These are phyloP conservation scores for Slavum lentiscoides DNA, from an alignment of 2,888 invertebrate genomes.

Conservation along the genomic window DNA sequence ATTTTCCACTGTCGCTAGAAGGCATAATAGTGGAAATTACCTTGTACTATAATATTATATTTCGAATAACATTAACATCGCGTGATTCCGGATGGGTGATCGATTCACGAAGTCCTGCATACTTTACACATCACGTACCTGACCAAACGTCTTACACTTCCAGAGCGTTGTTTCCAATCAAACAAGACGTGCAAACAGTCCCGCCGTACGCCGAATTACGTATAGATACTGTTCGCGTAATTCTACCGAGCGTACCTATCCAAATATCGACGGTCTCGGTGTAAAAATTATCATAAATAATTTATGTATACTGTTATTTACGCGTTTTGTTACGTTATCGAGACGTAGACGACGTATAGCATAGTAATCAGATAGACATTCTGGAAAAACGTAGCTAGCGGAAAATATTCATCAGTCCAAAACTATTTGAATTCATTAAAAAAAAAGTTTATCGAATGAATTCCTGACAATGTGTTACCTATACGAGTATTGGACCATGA, in stretches of 20 bases:
- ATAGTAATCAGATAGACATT: too few relatives aligned
- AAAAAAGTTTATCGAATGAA: background rate
- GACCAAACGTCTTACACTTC: background rate
- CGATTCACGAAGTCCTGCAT: background rate
- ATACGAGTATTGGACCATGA: background rate
- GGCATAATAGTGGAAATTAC: background rate
- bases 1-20: too few relatives aligned
- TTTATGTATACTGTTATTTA: background rate
- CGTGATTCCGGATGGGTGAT: constrained; percentile 2
- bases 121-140: background rate
- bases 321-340: too few relatives aligned
- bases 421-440: background rate
- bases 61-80: background rate
- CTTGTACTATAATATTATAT: background rate
- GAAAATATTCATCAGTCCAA: background rate
- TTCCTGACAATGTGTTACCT: background rate
- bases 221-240: background rate
- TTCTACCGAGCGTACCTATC: background rate
- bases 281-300: background rate
- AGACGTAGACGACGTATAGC: too few relatives aligned
- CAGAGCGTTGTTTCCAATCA: background rate
- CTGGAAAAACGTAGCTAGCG: too few relatives aligned
- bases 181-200: background rate
- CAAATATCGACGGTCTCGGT: background rate
- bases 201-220: background rate